Percentiles rank a stretch among this genome's conserved stretches.
These are phyloP conservation scores for Oplegnathus fasciatus DNA, from an alignment of 2,113 vertebrate species.

Conservation along the genomic window DNA sequence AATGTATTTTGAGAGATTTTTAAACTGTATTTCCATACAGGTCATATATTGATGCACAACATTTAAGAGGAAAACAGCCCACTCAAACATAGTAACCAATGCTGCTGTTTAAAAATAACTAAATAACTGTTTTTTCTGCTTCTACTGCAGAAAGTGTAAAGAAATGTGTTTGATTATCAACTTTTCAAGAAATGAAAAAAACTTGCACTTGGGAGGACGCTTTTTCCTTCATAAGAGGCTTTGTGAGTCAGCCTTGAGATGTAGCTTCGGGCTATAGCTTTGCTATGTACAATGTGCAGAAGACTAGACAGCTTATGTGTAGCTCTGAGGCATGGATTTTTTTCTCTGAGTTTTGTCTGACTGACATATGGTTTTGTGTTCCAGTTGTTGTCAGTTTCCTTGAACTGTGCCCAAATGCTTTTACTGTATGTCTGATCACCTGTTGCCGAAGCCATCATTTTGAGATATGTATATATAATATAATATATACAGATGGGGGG, in stretches of 20 bases:
- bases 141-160: neutral
- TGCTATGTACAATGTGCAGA: constrained; percentile 1
- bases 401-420: neutral
- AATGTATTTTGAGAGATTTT: neutral
- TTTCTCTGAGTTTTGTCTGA: neutral
- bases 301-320: constrained; percentile 1
- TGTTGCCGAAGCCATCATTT: neutral
- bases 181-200: neutral
- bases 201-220: neutral
- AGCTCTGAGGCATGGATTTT: neutral
- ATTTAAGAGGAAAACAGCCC: neutral
- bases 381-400: neutral
- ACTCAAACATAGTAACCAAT: neutral
- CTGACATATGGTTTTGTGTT: neutral
- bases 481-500: too few relatives aligned
- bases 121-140: neutral
- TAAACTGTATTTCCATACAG: neutral
- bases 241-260: neutral
- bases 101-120: neutral
- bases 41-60: constrained; percentile 1
- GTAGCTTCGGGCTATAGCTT: neutral
- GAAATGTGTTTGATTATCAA: neutral
- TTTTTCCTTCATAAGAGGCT: neutral
- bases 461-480: too few relatives aligned
- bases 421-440: neutral